A percentile compares a stretch with the other conserved stretches of the same genome.
Conservation (phyloP, 2,888 invertebrate species). For the Epistrophella euchroma region DNA sequence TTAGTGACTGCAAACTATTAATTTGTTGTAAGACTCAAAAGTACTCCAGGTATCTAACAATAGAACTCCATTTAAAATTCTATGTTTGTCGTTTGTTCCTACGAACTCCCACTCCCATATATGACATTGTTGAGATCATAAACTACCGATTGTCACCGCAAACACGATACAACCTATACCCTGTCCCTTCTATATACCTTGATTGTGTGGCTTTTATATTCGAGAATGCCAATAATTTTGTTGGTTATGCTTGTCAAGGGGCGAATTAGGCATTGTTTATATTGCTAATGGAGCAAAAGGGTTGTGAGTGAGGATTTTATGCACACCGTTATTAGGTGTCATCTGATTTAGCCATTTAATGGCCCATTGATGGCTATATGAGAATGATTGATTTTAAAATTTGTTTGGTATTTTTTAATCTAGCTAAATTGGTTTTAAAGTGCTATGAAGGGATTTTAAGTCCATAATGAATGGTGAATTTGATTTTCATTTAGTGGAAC, state of each 20-base stretch:
- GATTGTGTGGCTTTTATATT: slow-evolving; percentile 43
- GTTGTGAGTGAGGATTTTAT: slow-evolving; percentile 46
- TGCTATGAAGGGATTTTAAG: slow-evolving; percentile 10
- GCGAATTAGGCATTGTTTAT: slow-evolving; percentile 67
- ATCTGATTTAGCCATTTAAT: slow-evolving; percentile 55
- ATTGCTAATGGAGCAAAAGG: slow-evolving; percentile 70
- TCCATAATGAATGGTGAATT: background rate
- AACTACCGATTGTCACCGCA: slow-evolving; percentile 40
- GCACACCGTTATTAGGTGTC: slow-evolving; percentile 37
- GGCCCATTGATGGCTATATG: background rate
- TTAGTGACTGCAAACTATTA: slow-evolving; percentile 13
- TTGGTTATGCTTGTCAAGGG: slow-evolving; percentile 66
- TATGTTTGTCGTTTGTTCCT: background rate
- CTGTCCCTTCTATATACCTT: background rate
- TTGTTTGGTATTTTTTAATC: slow-evolving; percentile 10
- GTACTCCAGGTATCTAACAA: slow-evolving; percentile 8
- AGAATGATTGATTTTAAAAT: slow-evolving; percentile 46
- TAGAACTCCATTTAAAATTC: background rate
- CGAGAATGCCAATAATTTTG: slow-evolving; percentile 62
- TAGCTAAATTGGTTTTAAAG: slow-evolving; percentile 18
- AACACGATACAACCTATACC: background rate
- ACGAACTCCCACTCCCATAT: slow-evolving; percentile 9
- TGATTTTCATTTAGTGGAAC: background rate
- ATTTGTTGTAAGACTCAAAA: background rate
- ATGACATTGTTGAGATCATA: slow-evolving; percentile 55